Evolutionary conservation across 2,113 vertebrate species (phyloP), one percentile per base, ranked within the genome.

Genomic region (Taurulus bubalis): DNA sequence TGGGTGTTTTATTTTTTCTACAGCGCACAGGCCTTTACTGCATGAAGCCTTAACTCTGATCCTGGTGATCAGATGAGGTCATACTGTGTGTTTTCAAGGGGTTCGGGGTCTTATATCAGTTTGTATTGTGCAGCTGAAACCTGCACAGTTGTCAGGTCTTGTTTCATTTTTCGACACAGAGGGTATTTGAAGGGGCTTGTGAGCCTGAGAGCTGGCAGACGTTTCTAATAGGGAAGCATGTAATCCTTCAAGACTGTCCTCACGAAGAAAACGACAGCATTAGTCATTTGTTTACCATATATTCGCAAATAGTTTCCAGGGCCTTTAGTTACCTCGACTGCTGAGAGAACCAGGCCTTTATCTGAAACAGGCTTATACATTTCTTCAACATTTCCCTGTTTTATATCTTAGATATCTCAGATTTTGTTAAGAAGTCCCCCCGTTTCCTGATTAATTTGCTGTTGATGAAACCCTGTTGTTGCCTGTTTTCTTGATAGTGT

Each of bases 1-100:
- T 99, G 95, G 95, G 98, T 96, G 62, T 15, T 71, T 36, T 81
- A 79, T 34, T 55, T 56, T 80, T 80, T 38, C 80, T 63, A 59
- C 77, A 45, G 40, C 36, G 20, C 12, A 9, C 55, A 58, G 51
- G 36, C 51, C 77, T 73, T 60, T 18, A 78, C 34, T 77, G 64
- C n/a, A 32, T 80, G 34, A 69, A 26, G 32, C 64, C 38, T 53
- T 15, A 67, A 22, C 67, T 64, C 58, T 67, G 38, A 26, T 42
- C n/a, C 56, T 68, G 72, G 38, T 65, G 47, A 72, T 82, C 63
- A 65, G 56, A 20, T n/a, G 60, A 72, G 40, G 60, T 63, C 45
- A 40, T 2, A 1, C 10, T 24, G 26, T n/a, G 26, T 36, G 34
- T 15, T 69, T 36, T 77, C 1, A 38, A 42, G 42, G 64, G 8